Evolutionary conservation across 2,113 vertebrate genomes (phyloP).

Genomic region (Pipra filicauda): DNA sequence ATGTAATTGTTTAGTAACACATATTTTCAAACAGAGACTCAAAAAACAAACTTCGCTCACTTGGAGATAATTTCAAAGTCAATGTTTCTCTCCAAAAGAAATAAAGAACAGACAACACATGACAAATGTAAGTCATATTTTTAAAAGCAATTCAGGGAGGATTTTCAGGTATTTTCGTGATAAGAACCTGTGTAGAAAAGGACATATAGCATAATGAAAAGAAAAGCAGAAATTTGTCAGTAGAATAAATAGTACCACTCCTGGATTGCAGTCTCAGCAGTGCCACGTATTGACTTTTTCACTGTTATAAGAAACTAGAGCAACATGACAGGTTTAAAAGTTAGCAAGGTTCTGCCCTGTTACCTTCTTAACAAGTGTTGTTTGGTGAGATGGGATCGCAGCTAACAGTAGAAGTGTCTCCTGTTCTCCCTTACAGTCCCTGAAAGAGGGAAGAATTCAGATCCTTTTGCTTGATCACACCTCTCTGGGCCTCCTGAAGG

Average conservation of each 20-base stretch:
- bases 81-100: background rate
- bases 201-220: background rate
- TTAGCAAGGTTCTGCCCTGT: background rate
- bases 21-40: background rate
- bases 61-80: background rate
- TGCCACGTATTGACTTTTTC: background rate
- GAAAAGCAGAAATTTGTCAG: background rate
- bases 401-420: background rate
- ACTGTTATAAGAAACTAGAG: background rate
- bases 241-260: background rate
- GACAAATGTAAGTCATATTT: background rate
- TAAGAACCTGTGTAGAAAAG: background rate
- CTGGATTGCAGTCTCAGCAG: background rate
- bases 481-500: background rate
- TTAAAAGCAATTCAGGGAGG: background rate
- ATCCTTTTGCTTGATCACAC: background rate
- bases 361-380: background rate
- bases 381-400: background rate
- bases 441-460: background rate
- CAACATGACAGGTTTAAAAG: background rate
- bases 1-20: background rate
- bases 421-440: background rate
- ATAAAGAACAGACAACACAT: background rate
- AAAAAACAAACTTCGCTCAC: background rate
- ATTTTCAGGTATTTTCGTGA: background rate